These are phyloP conservation scores for Craterocephalus amniculus DNA, from an alignment of 2,797 vertebrate genomes.

Conservation along the genomic window DNA sequence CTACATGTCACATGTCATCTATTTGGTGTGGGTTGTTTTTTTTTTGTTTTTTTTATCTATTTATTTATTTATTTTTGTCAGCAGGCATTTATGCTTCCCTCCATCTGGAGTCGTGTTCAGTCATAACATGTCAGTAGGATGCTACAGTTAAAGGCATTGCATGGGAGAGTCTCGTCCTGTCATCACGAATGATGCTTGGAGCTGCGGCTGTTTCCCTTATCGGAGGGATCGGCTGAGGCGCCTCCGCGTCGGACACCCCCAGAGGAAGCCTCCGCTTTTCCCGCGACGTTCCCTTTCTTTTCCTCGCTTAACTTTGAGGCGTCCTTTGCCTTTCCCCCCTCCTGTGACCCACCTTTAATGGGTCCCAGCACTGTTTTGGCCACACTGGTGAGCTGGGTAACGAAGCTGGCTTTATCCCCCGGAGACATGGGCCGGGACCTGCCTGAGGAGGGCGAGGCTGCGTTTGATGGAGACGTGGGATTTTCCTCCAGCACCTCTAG, in stretches of 20 bases:
- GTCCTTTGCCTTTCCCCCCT: slow-evolving; percentile 73
- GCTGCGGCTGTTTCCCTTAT: slow-evolving; percentile 70
- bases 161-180: slow-evolving; percentile 43
- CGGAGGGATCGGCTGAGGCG: slow-evolving; percentile 53
- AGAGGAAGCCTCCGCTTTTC: slow-evolving; percentile 69
- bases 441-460: slow-evolving; percentile 62
- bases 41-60: slow-evolving; percentile 30
- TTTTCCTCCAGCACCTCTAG: slow-evolving; percentile 87
- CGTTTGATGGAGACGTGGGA: slow-evolving; percentile 75
- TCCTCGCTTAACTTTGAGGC: slow-evolving; percentile 73
- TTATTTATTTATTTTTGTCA: slow-evolving; percentile 37
- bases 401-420: slow-evolving; percentile 79
- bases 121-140: slow-evolving; percentile 66
- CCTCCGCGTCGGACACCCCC: slow-evolving; percentile 57
- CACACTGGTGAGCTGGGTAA: slow-evolving; percentile 82
- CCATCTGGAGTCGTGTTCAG: slow-evolving; percentile 43
- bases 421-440: slow-evolving; percentile 81
- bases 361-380: slow-evolving; percentile 83
- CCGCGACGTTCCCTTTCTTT: slow-evolving; percentile 64
- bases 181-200: slow-evolving; percentile 79
- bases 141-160: slow-evolving; percentile 76
- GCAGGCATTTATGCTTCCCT: slow-evolving; percentile 46
- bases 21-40: slow-evolving; percentile 46
- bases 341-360: slow-evolving; percentile 77
- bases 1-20: slow-evolving; percentile 38